Evolutionary conservation across 2,888 invertebrate species (phyloP), one percentile per base, ranked within the genome.

Genomic region (Autographa gamma): DNA sequence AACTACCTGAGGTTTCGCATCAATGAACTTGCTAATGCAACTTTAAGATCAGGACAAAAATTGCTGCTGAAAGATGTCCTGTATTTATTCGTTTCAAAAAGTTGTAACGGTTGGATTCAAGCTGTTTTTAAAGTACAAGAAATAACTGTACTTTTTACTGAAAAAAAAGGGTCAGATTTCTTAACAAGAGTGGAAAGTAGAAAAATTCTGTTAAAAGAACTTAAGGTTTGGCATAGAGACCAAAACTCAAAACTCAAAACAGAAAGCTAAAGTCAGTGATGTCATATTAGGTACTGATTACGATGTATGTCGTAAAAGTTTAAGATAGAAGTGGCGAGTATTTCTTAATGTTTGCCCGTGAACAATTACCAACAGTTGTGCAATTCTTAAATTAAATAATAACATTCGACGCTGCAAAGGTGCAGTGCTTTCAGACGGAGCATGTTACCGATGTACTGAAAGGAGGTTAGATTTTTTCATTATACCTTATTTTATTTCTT

Each of bases 291-390:
- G n/a, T n/a, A 11, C 16, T 31, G 14, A 48, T 62, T 16, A 62
- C 43, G 43, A 62, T 62, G 16, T 25, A 16, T 60, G 31, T 63
- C 19, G 56, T 64, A 54, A 61, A 59, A 77, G 6, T 71, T 75
- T 41, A 61, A 48, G 58, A 61, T 13, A 56, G 19, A 31, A 7
- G 9, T 34, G 16, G 25, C 25, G 48, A 16, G 19, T 54, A 43
- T 7, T 59, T 31, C 31, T 31, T 43, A 18, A 64, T 18, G 34
- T 14, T 14, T 8, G 63, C 34, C n/a, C 48, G n/a, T 43, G 31
- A 73, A 78, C 75, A 61, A 66, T 66, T 64, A 73, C 16, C 8
- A 34, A 38, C 67, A 34, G 31, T 58, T 54, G 74, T 73, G 61
- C 61, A 59, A 38, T 54, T 31, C 63, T 60, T 16, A 11, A 48